phyloP scores from a whole-genome alignment of 2,113 vertebrate genomes.

The Triplophysa rosa region DNA sequence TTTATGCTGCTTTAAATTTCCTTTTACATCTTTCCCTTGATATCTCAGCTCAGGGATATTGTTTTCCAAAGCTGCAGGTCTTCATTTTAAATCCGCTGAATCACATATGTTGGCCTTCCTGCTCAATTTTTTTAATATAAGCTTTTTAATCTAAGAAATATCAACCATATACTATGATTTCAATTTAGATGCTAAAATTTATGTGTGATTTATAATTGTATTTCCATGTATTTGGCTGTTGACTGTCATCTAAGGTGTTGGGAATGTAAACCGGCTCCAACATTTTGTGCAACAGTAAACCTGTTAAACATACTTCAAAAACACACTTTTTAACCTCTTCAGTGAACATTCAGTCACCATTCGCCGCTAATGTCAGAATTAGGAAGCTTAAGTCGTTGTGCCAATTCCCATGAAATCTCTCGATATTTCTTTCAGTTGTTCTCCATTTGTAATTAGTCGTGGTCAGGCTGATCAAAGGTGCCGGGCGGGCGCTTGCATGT shows the following conservation, averaged over 20 bases:
- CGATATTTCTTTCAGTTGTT: constrained; percentile 99
- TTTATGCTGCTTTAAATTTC: constrained; percentile 71
- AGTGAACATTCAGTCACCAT: constrained; percentile 78
- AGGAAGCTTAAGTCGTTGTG: constrained; percentile 79
- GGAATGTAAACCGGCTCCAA: too few species aligned
- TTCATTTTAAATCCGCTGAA: constrained; percentile 62
- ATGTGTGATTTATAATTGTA: constrained; percentile 39
- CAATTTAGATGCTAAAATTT: not conserved
- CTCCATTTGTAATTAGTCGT: constrained; percentile 95
- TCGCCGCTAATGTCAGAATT: constrained; percentile 83
- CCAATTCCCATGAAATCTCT: constrained; percentile 99
- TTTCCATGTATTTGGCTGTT: constrained; percentile 54
- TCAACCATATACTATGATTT: too few species aligned
- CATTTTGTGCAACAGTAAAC: too few species aligned
- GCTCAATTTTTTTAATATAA: constrained; percentile 62
- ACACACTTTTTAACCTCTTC: constrained; percentile 66
- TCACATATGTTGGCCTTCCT: constrained; percentile 60
- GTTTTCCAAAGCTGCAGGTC: constrained; percentile 64
- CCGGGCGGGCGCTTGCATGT: constrained; percentile 89
- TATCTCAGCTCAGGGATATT: constrained; percentile 62
- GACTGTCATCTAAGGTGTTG: constrained; percentile 41
- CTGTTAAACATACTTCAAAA: constrained; percentile 68
- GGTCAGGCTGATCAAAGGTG: constrained; percentile 97
- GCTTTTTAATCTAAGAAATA: constrained; percentile 8
- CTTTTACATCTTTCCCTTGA: constrained; percentile 65